Percentiles rank a stretch among this genome's conserved stretches.
These are phyloP conservation scores for Colaptes auratus DNA, from an alignment of 2,113 vertebrate genomes.

Conservation along the genomic window DNA sequence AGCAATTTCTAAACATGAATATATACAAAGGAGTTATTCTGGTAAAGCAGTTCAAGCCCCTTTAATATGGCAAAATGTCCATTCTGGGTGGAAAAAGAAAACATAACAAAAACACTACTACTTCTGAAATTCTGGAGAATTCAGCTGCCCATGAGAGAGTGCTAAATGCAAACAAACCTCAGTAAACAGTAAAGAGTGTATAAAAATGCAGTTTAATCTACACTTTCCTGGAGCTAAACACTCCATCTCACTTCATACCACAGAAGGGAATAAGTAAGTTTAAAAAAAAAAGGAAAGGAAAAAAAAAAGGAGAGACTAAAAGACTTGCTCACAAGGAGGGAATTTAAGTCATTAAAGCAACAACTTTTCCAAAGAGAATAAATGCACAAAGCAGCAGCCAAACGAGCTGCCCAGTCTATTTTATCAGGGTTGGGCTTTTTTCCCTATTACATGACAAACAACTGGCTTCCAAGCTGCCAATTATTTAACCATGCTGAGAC, in stretches of 20 bases:
- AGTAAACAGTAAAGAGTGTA: neutral
- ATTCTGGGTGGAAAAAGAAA: neutral
- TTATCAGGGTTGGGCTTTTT: neutral
- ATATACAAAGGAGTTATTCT: neutral
- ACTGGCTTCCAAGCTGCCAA: slow-evolving; percentile 8
- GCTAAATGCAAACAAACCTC: slow-evolving; percentile 28
- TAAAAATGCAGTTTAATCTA: slow-evolving; percentile 36
- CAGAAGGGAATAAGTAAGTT: neutral
- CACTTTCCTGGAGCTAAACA: neutral
- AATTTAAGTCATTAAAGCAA: slow-evolving; percentile 40
- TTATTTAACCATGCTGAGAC: slow-evolving; percentile 2
- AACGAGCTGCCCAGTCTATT: slow-evolving; percentile 18
- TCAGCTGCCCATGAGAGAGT: neutral
- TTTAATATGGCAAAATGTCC: neutral
- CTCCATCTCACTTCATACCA: neutral
- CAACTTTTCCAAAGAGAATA: neutral
- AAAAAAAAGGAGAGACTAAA: neutral
- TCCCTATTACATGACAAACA: slow-evolving; percentile 5
- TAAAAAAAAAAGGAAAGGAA: neutral
- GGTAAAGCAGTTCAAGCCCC: neutral
- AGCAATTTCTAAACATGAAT: neutral
- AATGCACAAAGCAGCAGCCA: slow-evolving; percentile 12
- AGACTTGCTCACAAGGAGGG: neutral
- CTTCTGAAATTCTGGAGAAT: neutral
- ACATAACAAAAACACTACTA: neutral